Percentiles rank a stretch among this genome's conserved stretches.
Conservation (phyloP, 1,140 invertebrate species). For the Antheraea pernyi region DNA sequence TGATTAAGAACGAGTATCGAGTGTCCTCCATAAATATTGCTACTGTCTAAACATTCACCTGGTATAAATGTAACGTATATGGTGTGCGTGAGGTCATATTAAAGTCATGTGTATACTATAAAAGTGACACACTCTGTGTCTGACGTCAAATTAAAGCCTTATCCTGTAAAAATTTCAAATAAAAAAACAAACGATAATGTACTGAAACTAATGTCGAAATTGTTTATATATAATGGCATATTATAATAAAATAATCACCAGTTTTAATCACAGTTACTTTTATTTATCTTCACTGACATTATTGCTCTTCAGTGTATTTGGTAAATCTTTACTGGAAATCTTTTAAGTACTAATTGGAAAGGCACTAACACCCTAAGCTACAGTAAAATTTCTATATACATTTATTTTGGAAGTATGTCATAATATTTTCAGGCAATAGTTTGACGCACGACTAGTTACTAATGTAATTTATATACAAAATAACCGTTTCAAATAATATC, state of each 20-base stretch:
- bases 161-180: not conserved
- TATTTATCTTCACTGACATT: not conserved
- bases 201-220: not conserved
- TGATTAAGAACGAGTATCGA: no score
- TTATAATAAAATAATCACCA: no score
- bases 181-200: not conserved
- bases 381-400: conserved; percentile 66
- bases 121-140: no score
- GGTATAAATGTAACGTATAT: no score
- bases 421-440: conserved; percentile 35
- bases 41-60: no score
- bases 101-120: no score
- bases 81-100: no score
- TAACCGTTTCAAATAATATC: conserved; percentile 37
- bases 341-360: conserved; percentile 65
- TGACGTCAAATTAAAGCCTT: no score
- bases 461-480: conserved; percentile 24
- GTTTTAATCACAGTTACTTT: no score
- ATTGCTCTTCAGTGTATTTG: not conserved
- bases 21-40: no score
- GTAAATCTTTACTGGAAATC: conserved; percentile 14
- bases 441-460: conserved; percentile 61
- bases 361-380: conserved; percentile 72
- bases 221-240: not conserved
- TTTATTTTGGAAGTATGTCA: conserved; percentile 33